Base-by-base conservation (phyloP, 1,140 invertebrate species). In the Diorhabda elongata region DNA sequence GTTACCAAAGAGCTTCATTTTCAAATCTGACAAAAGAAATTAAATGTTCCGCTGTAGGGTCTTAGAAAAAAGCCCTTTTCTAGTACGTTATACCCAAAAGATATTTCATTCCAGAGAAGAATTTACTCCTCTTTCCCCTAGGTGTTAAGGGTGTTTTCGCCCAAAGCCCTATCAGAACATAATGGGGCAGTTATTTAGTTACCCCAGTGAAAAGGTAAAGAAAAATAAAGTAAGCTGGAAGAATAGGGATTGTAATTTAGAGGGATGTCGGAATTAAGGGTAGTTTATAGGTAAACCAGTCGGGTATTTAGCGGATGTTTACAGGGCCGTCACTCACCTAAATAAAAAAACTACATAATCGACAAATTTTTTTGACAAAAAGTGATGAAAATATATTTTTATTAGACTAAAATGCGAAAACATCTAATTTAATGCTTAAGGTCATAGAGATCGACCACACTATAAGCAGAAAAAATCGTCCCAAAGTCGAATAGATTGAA, bases 221-320 rank as follows among this genome's bases (percentile, higher is more conserved):
- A 74, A 78, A 79, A 80, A 80, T 79, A 80, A 80, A 78, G 79
- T 79, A 80, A 80, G 78, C 78, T 78, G 75, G 78, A 80, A 80
- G 80, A 81, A 81, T 81, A 77, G 80, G 79, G 78, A 79, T 81
- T 80, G 80, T 80, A 81, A 81, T 81, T 81, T 81, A 81, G 80
- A 81, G 79, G 80, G 80, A 80, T 81, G 80, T 81, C 73, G 78
- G 80, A 80, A 81, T 81, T 81, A 81, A 80, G 80, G 80, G 80
- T 81, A 81, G 80, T 81, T 81, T 81, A 81, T 81, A 81, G 80
- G 80, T 81, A 80, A 80, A 81, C 80, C 80, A 77, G 74, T 63
- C 74, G 74, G 76, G 79, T 81, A 78, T 80, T 80, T 79, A 79
- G 77, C 77, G 76, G 77, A 78, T 76, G 58, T 11, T 11, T 60